These are phyloP conservation scores for Hydrotaea diabolus DNA, from an alignment of 2,888 invertebrate species.

Conservation along the genomic window DNA sequence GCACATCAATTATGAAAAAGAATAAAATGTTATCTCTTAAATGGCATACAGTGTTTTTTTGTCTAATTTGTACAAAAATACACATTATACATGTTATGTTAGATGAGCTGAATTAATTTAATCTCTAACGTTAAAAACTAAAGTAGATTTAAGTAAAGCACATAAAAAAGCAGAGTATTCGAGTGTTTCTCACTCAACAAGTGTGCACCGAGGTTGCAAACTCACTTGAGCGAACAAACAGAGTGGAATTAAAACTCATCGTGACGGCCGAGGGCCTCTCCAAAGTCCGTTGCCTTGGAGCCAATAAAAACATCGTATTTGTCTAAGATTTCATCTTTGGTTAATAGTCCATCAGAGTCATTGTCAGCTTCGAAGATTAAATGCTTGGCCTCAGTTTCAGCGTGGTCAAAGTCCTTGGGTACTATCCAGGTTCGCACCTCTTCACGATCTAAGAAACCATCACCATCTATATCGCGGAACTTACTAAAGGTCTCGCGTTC, in stretches of 20 bases:
- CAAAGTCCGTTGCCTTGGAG: constrained; percentile 99
- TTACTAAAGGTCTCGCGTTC: constrained; percentile 95
- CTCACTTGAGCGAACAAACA: not conserved
- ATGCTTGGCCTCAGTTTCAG: constrained; percentile 97
- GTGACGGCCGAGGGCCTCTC: constrained; percentile 96
- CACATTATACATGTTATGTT: constrained; percentile 45
- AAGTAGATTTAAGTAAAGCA: constrained; percentile 60
- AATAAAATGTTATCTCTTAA: not conserved
- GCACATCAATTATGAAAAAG: not conserved
- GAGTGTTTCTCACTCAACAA: not conserved
- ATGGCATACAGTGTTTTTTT: not conserved
- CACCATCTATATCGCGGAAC: constrained; percentile 82
- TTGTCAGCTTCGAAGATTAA: constrained; percentile 96
- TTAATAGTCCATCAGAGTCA: constrained; percentile 94
- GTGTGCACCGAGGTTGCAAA: not conserved
- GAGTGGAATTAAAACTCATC: constrained; percentile 90
- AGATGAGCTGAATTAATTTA: constrained; percentile 21
- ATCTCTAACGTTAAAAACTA: constrained; percentile 41
- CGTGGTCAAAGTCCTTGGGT: constrained; percentile 97
- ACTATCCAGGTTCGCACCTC: constrained; percentile 97
- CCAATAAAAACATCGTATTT: constrained; percentile 99
- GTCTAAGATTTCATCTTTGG: constrained; percentile 93
- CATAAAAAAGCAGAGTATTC: constrained; percentile 61
- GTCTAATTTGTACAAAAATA: constrained; percentile 15
- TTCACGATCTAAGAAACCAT: constrained; percentile 92